These are phyloP conservation scores for Thalassophryne amazonica DNA, from an alignment of 2,797 vertebrate species.

Conservation along the genomic window DNA sequence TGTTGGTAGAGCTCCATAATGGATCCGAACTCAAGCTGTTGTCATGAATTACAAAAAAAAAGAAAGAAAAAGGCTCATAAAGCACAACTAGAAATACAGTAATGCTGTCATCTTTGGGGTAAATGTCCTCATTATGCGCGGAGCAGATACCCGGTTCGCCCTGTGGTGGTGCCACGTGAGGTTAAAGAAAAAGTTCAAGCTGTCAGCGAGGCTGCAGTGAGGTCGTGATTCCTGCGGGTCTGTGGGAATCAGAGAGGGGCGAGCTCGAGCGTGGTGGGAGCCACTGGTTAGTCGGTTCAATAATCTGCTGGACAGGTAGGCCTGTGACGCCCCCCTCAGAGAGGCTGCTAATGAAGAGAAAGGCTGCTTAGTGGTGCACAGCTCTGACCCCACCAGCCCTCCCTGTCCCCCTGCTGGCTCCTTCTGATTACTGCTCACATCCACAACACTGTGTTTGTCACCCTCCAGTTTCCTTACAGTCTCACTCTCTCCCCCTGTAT, in stretches of 20 bases:
- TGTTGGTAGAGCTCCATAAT: too few species aligned
- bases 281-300: conserved; percentile 89
- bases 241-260: conserved; percentile 61
- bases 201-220: conserved; percentile 55
- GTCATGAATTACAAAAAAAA: too few species aligned
- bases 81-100: background rate
- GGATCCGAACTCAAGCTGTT: too few species aligned
- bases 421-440: conserved; percentile 68
- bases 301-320: conserved; percentile 95
- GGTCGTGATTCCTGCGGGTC: conserved; percentile 71
- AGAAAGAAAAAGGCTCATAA: background rate
- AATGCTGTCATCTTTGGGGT: background rate
- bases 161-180: conserved; percentile 44
- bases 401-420: conserved; percentile 70
- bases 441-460: conserved; percentile 34
- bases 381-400: conserved; percentile 80
- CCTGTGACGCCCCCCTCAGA: conserved; percentile 86
- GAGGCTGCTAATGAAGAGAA: conserved; percentile 95
- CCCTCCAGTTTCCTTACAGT: conserved; percentile 8
- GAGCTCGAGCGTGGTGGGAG: conserved; percentile 56
- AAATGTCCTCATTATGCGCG: conserved; percentile 26
- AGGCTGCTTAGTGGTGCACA: conserved; percentile 89
- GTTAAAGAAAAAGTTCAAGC: conserved; percentile 64
- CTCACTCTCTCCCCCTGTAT: conserved; percentile 19
- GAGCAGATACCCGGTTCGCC: conserved; percentile 6